Base-by-base conservation (phyloP, 2,797 vertebrate genomes). In the Gallinago solitaria region DNA sequence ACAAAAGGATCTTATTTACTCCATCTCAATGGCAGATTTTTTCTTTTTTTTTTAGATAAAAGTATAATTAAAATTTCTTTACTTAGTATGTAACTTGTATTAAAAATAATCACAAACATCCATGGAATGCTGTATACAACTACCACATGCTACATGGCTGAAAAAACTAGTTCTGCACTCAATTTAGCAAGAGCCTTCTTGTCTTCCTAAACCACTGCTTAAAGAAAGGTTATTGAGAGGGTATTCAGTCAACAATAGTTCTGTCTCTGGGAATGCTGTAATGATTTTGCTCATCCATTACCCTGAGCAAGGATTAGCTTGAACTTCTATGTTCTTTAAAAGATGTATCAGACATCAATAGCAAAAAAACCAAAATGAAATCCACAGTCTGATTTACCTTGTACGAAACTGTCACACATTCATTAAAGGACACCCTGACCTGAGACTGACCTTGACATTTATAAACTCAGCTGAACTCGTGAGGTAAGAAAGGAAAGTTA, bases 201-300 rank as follows among this genome's bases (percentile, higher is more conserved):
- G 87, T 77, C 77, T 91, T 78, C 75, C 57, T 75, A 93, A 92
- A 83, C 54, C 53, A 47, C 67, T 95, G 76, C 94, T 95, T 77
- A 76, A 95, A 95, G 90, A 96, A 97, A 96, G 95, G 94, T 97
- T 95, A 97, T 90, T 96, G 93, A 96, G 95, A 94, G 96, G 92
- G 94, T 96, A 96, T 97, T 96, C 94, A 97, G 96, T 95, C 90
- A 91, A 97, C 91, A 96, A 92, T 87, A 85, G 91, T 95, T 93
- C 93, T 92, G 2, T 94, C 87, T 87, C 94, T 78, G 74, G 68
- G 76, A 91, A 96, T 73, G 89, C 83, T 90, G 85, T 86, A 95
- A 96, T 87, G 93, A 93, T 89, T 96, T 95, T 93, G 67, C 75
- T 91, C 84, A 94, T 93, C 95, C 93, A 89, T 93, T 95, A 96